Evolutionary conservation across 2,888 invertebrate genomes (phyloP).

Genomic region (Rhagium mordax): DNA sequence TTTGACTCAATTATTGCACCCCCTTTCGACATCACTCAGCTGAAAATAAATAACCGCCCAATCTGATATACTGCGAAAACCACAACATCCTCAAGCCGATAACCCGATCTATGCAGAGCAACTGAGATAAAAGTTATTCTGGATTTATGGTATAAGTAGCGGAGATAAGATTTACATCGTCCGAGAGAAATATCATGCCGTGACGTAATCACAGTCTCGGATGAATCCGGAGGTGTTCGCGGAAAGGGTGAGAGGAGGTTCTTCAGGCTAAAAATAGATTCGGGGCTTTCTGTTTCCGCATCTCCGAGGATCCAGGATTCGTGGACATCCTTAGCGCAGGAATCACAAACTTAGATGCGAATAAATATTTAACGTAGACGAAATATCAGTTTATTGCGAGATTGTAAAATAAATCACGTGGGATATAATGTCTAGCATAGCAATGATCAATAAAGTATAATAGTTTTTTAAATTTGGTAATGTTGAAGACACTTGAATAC

Average conservation of each 20-base stretch:
- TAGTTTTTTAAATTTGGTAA: no score
- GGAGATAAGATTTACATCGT: conserved; percentile 53
- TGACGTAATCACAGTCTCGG: conserved; percentile 50
- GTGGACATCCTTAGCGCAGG: conserved; percentile 8
- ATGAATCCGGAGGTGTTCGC: conserved; percentile 39
- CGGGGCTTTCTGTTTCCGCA: conserved; percentile 54
- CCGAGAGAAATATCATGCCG: conserved; percentile 51
- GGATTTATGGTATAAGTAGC: conserved; percentile 49
- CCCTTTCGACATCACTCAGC: no score
- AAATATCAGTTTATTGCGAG: no score
- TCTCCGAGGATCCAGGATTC: conserved; percentile 28
- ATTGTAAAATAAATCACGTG: no score
- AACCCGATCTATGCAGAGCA: neutral
- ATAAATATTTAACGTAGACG: neutral
- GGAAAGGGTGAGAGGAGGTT: conserved; percentile 51
- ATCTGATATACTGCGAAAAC: neutral
- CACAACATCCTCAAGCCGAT: neutral
- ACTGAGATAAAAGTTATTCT: conserved; percentile 18
- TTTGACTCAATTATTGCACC: no score
- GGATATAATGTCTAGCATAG: no score
- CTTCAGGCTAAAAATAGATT: conserved; percentile 56
- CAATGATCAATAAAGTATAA: no score
- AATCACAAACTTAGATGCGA: neutral
- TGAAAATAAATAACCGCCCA: neutral
- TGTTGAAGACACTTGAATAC: no score